These are phyloP conservation scores for Catharus bicknelli DNA, from an alignment of 2,113 vertebrate species.

Conservation along the genomic window DNA sequence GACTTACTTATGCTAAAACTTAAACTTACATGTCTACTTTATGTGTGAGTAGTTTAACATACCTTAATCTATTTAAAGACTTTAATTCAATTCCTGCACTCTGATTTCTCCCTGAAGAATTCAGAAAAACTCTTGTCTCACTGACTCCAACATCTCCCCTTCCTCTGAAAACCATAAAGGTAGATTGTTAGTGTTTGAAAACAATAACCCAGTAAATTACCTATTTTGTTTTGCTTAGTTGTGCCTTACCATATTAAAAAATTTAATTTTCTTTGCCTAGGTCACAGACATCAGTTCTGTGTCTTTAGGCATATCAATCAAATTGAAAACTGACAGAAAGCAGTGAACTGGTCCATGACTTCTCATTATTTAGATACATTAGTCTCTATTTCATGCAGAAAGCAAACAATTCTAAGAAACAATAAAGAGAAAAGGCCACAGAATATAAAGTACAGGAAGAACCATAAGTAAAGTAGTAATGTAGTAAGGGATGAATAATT, in stretches of 20 bases:
- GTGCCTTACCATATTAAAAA: neutral
- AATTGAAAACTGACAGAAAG: neutral
- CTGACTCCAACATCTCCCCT: too few species aligned
- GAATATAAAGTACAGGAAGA: neutral
- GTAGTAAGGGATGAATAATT: neutral
- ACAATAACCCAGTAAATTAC: neutral
- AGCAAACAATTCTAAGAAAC: neutral
- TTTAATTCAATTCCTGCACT: too few species aligned
- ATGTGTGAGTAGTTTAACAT: too few species aligned
- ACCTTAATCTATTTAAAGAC: too few species aligned
- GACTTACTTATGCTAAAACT: too few species aligned
- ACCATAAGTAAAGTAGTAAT: neutral
- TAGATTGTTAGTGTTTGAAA: neutral
- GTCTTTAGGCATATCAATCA: neutral
- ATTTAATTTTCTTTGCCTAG: neutral
- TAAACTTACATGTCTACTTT: too few species aligned
- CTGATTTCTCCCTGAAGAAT: too few species aligned
- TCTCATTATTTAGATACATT: neutral
- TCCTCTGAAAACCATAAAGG: neutral
- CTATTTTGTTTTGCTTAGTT: neutral
- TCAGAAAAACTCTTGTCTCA: too few species aligned
- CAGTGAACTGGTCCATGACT: neutral
- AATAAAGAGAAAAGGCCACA: neutral
- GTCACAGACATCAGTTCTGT: neutral
- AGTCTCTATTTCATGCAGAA: neutral